Evolutionary conservation across 2,113 vertebrate genomes (phyloP).

Genomic region (Platichthys flesus): DNA sequence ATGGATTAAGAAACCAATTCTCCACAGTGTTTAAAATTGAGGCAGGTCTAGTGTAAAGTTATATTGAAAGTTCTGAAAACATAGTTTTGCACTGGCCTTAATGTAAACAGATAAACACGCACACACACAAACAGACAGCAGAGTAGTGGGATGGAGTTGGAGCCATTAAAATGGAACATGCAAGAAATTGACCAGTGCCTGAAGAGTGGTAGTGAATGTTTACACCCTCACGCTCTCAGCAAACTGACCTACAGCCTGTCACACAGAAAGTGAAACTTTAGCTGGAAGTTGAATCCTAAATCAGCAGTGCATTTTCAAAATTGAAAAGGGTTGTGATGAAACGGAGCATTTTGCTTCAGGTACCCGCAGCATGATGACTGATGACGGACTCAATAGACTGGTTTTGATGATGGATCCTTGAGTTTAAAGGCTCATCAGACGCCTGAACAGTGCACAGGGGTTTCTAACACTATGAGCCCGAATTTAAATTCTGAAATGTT

Average conservation of each 20-base stretch:
- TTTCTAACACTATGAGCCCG: neutral
- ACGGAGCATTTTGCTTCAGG: no score
- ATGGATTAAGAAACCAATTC: constrained; percentile 70
- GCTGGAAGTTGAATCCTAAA: neutral
- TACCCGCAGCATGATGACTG: neutral
- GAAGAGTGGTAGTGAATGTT: constrained; percentile 3
- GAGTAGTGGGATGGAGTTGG: neutral
- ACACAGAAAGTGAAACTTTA: neutral
- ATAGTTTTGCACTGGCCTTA: constrained; percentile 11
- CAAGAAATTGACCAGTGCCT: constrained; percentile 26
- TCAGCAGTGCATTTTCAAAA: no score
- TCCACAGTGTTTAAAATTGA: constrained; percentile 63
- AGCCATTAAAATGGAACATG: constrained; percentile 10
- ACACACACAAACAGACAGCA: neutral
- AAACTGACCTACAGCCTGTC: constrained; percentile 2
- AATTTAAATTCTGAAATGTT: neutral
- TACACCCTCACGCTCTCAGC: constrained; percentile 1
- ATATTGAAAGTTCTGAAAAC: constrained; percentile 53
- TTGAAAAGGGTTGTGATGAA: no score
- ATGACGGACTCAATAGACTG: neutral
- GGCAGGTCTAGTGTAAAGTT: constrained; percentile 41
- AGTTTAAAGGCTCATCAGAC: neutral
- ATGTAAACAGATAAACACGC: neutral
- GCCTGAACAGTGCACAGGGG: neutral
- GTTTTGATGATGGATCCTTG: neutral